Base-by-base conservation (phyloP, 2,888 invertebrate species). In the Parnassius apollo region DNA sequence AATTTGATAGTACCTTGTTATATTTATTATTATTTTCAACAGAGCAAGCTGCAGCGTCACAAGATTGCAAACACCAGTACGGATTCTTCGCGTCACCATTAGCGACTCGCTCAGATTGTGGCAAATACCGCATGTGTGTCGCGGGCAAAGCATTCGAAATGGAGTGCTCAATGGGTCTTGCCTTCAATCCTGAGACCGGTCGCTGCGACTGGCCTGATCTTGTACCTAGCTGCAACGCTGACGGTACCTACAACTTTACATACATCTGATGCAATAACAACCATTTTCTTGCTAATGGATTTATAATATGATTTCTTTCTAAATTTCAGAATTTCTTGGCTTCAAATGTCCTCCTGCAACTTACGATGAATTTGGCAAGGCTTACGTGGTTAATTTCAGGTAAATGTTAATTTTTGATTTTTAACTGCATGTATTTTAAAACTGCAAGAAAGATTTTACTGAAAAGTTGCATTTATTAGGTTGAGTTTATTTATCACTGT, bases 131-230 rank as follows among this genome's bases (percentile, higher is more conserved):
- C 82, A 95, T 95, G 77, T 97, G 97, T 73, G 95, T 94, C 0
- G 94, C 93, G 11, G 97, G 97, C 9, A 85, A 91, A 2, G 75
- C 83, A 42, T 64, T 76, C 42, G 80, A 83, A 57, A 94, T 96
- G 77, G 92, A 94, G 70, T 97, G 97, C 95, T 18, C 96, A 0
- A 94, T 94, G 75, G 96, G 96, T 44, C 88, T 97, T 66, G 96
- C 96, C 9, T 96, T 94, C 88, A 94, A 94, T 79, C 90, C 93
- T 35, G 93, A 92, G 4, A 92, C 88, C 12, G 94, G 95, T 67
- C 93, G 94, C 54, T 97, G 97, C 76, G 96, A 97, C 74, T 97
- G 96, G 96, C 96, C 97, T 3, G 96, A 96, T 80, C 93, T 94
- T 74, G 96, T 96, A 0, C 78, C 93, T 1, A 93, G 93, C 56